Conservation (phyloP, 2,797 vertebrate genomes). For the Lycodopsis pacificus region DNA sequence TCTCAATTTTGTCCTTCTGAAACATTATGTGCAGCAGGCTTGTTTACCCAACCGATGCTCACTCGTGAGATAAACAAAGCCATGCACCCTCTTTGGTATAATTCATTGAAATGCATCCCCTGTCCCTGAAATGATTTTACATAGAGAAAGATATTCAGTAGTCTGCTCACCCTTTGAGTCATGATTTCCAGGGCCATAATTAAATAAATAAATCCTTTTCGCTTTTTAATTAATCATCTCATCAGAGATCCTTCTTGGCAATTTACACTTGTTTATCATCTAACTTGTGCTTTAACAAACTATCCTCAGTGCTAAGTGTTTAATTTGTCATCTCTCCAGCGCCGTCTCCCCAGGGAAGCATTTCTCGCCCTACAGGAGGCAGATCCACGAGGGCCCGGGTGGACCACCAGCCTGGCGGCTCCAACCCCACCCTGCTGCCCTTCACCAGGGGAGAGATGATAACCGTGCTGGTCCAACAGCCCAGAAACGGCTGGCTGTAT, state of each 20-base stretch:
- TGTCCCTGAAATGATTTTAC: conserved; percentile 12
- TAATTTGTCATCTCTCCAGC: conserved; percentile 61
- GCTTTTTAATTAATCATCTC: conserved; percentile 40
- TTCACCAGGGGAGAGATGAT: conserved; percentile 87
- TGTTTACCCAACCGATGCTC: neutral
- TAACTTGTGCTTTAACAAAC: neutral
- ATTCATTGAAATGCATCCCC: conserved; percentile 19
- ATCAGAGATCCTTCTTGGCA: conserved; percentile 14
- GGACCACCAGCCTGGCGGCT: conserved; percentile 76
- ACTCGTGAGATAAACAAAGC: conserved; percentile 13
- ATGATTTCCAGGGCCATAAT: conserved; percentile 14
- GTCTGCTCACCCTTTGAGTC: conserved; percentile 25
- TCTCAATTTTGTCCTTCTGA: neutral
- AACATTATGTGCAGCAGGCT: neutral
- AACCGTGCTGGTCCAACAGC: conserved; percentile 82
- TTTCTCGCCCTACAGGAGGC: conserved; percentile 74
- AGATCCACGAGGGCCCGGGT: conserved; percentile 83
- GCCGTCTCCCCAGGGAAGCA: conserved; percentile 78
- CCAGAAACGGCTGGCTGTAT: conserved; percentile 94
- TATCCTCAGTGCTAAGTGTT: neutral
- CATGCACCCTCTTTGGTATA: conserved; percentile 7
- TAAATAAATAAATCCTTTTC: conserved; percentile 11
- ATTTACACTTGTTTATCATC: conserved; percentile 19
- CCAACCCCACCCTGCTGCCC: conserved; percentile 88
- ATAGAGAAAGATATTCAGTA: conserved; percentile 13